Conservation (phyloP, 2,888 invertebrate species). For the Pimpla rufipes region DNA sequence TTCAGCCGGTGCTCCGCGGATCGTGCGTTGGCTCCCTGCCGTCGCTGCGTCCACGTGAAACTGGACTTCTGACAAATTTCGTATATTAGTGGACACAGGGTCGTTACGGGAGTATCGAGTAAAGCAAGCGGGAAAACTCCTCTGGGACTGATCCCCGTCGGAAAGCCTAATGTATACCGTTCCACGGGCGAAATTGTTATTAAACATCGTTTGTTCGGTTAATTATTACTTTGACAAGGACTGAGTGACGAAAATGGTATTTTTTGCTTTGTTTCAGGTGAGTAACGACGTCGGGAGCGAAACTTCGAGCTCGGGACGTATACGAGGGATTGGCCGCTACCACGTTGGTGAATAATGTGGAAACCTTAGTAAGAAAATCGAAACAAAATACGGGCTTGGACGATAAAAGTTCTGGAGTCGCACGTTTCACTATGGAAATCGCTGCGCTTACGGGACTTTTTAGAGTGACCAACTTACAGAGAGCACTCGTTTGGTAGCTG, state of each 20-base stretch:
- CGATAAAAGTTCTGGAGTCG: no score
- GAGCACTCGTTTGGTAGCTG: no score
- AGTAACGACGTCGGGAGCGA: slow-evolving; percentile 31
- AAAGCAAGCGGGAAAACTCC: slow-evolving; percentile 25
- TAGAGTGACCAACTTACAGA: no score
- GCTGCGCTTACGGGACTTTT: no score
- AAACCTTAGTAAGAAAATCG: no score
- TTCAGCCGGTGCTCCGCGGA: background rate
- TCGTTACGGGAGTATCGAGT: slow-evolving; percentile 36
- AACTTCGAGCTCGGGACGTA: background rate
- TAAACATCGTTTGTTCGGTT: background rate
- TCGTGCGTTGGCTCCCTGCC: slow-evolving; percentile 6
- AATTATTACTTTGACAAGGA: background rate
- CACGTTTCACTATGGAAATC: no score
- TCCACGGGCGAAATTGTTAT: slow-evolving; percentile 36
- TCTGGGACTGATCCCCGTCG: slow-evolving; percentile 53
- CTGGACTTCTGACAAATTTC: slow-evolving; percentile 76
- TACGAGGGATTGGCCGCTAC: no score
- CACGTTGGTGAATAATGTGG: no score
- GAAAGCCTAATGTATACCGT: slow-evolving; percentile 62
- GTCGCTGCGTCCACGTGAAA: slow-evolving; percentile 44
- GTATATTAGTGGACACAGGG: slow-evolving; percentile 75
- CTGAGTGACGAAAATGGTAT: background rate
- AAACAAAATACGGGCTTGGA: no score
- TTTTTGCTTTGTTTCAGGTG: slow-evolving; percentile 66